phyloP scores from a whole-genome alignment of 2,113 vertebrate genomes.

The Gracilinanus agilis region DNA sequence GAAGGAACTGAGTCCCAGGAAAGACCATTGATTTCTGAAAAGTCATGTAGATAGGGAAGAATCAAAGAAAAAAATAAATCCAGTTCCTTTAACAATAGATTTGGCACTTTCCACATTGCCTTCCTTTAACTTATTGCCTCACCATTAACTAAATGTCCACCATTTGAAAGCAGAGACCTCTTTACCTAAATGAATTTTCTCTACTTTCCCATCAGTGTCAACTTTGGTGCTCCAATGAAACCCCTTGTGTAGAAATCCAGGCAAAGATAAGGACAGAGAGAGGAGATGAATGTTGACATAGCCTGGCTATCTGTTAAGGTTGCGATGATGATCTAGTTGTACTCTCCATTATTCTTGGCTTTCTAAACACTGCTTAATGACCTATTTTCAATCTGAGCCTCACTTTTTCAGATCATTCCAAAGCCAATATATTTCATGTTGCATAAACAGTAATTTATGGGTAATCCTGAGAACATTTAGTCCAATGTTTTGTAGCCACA shows the following conservation, averaged over 20 bases:
- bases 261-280: background rate
- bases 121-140: background rate
- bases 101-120: background rate
- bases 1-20: background rate
- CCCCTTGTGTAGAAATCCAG: background rate
- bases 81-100: background rate
- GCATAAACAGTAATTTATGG: conserved; percentile 53
- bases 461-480: conserved; percentile 51
- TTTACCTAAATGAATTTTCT: background rate
- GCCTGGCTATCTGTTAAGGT: background rate
- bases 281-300: background rate
- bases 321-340: background rate
- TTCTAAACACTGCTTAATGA: background rate
- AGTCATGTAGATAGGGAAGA: background rate
- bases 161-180: background rate
- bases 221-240: background rate
- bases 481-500: conserved; percentile 44
- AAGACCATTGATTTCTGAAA: background rate
- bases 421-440: conserved; percentile 10
- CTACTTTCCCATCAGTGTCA: background rate
- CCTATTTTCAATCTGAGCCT: conserved; percentile 18
- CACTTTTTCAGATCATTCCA: conserved; percentile 19
- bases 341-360: background rate
- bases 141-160: background rate
- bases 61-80: background rate